Percentiles rank a stretch among this genome's conserved stretches.
Evolutionary conservation across 1,140 invertebrate genomes (phyloP).

Genomic region (Neuroterus valhalla): DNA sequence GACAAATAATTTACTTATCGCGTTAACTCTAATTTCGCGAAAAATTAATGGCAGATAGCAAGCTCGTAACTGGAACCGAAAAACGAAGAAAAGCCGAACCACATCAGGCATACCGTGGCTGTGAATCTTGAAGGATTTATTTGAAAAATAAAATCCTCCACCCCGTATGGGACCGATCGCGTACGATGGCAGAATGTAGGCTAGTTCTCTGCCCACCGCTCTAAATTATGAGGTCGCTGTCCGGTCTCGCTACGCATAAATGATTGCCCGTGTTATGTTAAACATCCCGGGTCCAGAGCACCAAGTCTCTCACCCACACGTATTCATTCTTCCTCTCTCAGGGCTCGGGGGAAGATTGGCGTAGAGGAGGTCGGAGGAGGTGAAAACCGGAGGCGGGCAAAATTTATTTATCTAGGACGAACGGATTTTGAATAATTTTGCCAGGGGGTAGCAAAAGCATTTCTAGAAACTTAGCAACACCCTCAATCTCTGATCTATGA

Average conservation of each 20-base stretch:
- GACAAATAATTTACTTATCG: conserved; percentile 5
- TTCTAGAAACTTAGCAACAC: conserved; percentile 34
- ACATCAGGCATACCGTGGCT: neutral
- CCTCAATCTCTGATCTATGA: conserved; percentile 40
- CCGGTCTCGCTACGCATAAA: conserved; percentile 72
- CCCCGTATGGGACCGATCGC: conserved; percentile 61
- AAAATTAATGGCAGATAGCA: neutral
- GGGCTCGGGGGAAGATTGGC: conserved; percentile 51
- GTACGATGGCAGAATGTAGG: conserved; percentile 55
- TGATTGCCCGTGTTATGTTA: conserved; percentile 75
- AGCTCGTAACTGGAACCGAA: neutral
- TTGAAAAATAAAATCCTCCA: conserved; percentile 27
- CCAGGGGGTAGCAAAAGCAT: conserved; percentile 51
- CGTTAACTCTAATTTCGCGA: conserved; percentile 5
- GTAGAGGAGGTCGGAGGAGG: conserved; percentile 60
- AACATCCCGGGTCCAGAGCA: conserved; percentile 64
- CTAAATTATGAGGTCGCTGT: conserved; percentile 73
- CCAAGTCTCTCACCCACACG: conserved; percentile 63
- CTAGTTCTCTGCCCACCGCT: conserved; percentile 67
- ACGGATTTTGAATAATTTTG: conserved; percentile 73
- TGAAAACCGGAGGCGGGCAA: conserved; percentile 63
- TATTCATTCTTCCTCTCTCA: conserved; percentile 46
- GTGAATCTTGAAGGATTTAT: conserved; percentile 23
- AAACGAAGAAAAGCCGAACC: neutral
- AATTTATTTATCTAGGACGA: conserved; percentile 73